Conservation (phyloP, 2,797 vertebrate genomes). For the Hyperoplus immaculatus region DNA sequence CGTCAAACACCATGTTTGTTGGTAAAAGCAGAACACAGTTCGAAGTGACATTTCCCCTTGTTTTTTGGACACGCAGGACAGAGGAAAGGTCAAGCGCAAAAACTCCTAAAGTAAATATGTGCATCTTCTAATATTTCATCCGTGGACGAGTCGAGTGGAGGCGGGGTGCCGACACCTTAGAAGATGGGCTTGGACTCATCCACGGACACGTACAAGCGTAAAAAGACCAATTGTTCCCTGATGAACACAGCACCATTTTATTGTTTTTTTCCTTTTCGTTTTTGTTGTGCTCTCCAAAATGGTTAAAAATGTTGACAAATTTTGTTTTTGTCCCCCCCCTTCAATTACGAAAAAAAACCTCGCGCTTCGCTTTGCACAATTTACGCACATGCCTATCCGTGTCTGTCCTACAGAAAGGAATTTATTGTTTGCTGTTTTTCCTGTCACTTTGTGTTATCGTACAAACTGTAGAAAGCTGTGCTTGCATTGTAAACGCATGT, state of each 20-base stretch:
- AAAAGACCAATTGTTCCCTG: slow-evolving; percentile 49
- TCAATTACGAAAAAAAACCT: background rate
- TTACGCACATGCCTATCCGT: slow-evolving; percentile 40
- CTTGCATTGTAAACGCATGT: slow-evolving; percentile 61
- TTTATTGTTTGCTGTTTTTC: slow-evolving; percentile 26
- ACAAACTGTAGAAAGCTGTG: slow-evolving; percentile 53
- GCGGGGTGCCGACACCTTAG: slow-evolving; percentile 20
- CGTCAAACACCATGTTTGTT: slow-evolving; percentile 72
- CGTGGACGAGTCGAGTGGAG: slow-evolving; percentile 10
- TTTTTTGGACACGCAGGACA: slow-evolving; percentile 47
- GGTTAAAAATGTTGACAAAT: background rate
- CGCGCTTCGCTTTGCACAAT: background rate
- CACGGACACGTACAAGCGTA: slow-evolving; percentile 19
- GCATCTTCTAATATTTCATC: background rate
- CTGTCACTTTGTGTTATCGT: slow-evolving; percentile 60
- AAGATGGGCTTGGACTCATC: background rate
- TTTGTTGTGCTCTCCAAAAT: slow-evolving; percentile 29
- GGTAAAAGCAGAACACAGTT: slow-evolving; percentile 60
- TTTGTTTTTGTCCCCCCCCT: background rate
- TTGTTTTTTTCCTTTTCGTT: background rate
- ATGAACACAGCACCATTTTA: slow-evolving; percentile 40
- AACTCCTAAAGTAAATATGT: slow-evolving; percentile 8
- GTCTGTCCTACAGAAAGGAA: slow-evolving; percentile 63
- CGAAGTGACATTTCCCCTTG: slow-evolving; percentile 44
- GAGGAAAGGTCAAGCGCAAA: slow-evolving; percentile 31